Evolutionary conservation across 2,113 vertebrate species (phyloP).

Genomic region (Eleginops maclovinus): DNA sequence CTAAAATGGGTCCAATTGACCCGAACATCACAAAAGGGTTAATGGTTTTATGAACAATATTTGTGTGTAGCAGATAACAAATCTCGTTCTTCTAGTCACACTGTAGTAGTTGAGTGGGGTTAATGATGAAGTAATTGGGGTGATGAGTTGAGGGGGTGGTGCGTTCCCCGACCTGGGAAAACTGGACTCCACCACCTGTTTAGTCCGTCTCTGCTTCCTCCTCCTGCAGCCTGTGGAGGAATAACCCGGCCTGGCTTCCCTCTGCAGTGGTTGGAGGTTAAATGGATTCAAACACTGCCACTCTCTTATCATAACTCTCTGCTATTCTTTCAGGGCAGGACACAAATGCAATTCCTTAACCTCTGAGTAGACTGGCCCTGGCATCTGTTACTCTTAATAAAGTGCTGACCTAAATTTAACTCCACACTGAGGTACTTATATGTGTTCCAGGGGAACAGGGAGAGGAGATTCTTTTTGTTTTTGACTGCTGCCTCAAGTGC

Average conservation of each 20-base stretch:
- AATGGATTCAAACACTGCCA: conserved; percentile 73
- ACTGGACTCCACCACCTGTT: conserved; percentile 58
- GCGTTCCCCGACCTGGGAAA: conserved; percentile 51
- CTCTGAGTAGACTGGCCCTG: conserved; percentile 57
- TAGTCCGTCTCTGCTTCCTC: background rate
- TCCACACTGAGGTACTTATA: conserved; percentile 47
- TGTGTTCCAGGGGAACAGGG: conserved; percentile 28
- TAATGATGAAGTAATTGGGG: conserved; percentile 68
- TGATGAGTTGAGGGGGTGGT: conserved; percentile 36
- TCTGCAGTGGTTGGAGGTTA: conserved; percentile 64
- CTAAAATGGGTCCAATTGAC: too few species aligned
- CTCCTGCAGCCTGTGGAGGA: conserved; percentile 46
- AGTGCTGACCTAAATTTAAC: conserved; percentile 79
- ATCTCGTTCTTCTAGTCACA: background rate
- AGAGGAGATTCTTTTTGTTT: conserved; percentile 36
- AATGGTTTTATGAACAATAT: conserved; percentile 16
- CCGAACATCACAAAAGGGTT: too few species aligned
- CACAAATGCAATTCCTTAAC: conserved; percentile 77
- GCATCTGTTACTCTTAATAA: conserved; percentile 80
- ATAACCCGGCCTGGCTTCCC: conserved; percentile 45
- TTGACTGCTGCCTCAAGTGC: conserved; percentile 9
- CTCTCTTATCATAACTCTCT: conserved; percentile 81
- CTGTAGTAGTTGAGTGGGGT: conserved; percentile 44
- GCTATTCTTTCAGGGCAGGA: conserved; percentile 71
- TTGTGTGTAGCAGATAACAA: background rate